A percentile compares a stretch with the other conserved stretches of the same genome.
Conservation (phyloP, 2,113 vertebrate species). For the rabbit (Oryctolagus cuniculus) region DNA sequence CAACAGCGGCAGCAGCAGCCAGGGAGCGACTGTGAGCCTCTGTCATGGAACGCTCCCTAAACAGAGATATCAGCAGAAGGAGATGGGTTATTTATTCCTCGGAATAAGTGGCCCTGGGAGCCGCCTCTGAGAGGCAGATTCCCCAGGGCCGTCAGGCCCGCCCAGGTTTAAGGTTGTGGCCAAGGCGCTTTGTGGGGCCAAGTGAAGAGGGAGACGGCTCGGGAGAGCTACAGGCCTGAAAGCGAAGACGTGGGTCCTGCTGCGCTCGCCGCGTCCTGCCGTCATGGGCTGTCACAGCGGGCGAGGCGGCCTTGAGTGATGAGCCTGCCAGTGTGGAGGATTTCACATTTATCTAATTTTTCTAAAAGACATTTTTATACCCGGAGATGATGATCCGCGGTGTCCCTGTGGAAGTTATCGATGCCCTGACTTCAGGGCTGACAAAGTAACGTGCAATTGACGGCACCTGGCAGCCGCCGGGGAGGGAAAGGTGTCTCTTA, state of each 20-base stretch:
- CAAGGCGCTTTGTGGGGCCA: constrained; percentile 23
- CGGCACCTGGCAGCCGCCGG: constrained; percentile 68
- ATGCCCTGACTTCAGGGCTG: constrained; percentile 72
- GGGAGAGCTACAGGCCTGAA: neutral
- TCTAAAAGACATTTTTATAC: constrained; percentile 69
- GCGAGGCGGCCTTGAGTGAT: neutral
- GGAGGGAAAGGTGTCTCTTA: constrained; percentile 62
- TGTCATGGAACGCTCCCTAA: neutral
- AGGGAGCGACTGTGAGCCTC: constrained; percentile 30
- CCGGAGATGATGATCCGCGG: constrained; percentile 66
- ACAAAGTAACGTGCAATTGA: constrained; percentile 65
- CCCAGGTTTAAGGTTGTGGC: neutral
- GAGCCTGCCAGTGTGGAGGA: constrained; percentile 27
- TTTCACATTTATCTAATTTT: constrained; percentile 69
- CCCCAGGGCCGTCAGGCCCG: constrained; percentile 33
- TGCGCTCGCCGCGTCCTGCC: neutral
- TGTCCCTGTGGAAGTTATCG: constrained; percentile 47
- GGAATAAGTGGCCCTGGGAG: constrained; percentile 38
- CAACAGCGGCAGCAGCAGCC: neutral
- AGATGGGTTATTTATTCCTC: constrained; percentile 65
- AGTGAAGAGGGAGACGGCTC: neutral
- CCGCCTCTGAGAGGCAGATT: neutral
- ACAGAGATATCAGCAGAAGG: constrained; percentile 45
- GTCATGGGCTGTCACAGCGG: neutral
- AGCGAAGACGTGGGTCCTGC: neutral